Evolutionary conservation across 2,113 vertebrate species (phyloP).

Genomic region (Spea multiplicata): DNA sequence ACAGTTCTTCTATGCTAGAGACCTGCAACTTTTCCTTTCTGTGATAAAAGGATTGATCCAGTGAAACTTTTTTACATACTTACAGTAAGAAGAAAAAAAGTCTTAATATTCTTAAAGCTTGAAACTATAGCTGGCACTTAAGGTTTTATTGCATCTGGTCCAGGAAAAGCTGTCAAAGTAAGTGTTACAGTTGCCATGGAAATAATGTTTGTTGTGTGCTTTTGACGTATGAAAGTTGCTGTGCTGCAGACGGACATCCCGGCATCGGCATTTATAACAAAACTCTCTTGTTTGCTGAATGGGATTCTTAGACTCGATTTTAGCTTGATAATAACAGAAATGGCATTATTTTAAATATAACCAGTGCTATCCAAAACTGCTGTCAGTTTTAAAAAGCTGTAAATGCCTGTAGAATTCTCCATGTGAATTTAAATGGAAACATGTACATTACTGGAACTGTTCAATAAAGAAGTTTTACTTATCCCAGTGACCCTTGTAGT

Average conservation of each 20-base stretch:
- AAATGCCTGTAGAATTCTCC: too few species aligned
- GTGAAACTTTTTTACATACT: too few species aligned
- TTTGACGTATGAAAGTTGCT: slow-evolving; percentile 14
- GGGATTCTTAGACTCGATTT: slow-evolving; percentile 7
- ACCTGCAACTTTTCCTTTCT: not conserved
- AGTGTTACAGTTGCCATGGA: slow-evolving; percentile 22
- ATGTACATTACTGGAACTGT: slow-evolving; percentile 23
- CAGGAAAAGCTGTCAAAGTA: slow-evolving; percentile 7
- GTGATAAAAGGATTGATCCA: not conserved
- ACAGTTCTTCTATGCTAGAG: too few species aligned
- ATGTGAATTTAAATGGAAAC: slow-evolving; percentile 24
- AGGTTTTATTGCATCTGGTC: not conserved
- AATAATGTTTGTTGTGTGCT: slow-evolving; percentile 1
- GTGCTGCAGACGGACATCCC: not conserved
- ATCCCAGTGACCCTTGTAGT: too few species aligned
- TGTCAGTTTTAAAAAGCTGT: slow-evolving; percentile 10
- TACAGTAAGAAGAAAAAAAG: too few species aligned
- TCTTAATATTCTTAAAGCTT: not conserved
- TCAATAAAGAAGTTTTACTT: slow-evolving; percentile 4
- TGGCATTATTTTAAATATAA: slow-evolving; percentile 27
- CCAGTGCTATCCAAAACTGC: not conserved
- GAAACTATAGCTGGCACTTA: not conserved
- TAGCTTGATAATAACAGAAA: not conserved
- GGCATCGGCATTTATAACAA: not conserved
- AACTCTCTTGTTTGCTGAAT: slow-evolving; percentile 19